A percentile compares a stretch with the other conserved stretches of the same genome.
phyloP scores from a whole-genome alignment of 2,113 vertebrate species.

The Forbesichthys papilliferus region DNA sequence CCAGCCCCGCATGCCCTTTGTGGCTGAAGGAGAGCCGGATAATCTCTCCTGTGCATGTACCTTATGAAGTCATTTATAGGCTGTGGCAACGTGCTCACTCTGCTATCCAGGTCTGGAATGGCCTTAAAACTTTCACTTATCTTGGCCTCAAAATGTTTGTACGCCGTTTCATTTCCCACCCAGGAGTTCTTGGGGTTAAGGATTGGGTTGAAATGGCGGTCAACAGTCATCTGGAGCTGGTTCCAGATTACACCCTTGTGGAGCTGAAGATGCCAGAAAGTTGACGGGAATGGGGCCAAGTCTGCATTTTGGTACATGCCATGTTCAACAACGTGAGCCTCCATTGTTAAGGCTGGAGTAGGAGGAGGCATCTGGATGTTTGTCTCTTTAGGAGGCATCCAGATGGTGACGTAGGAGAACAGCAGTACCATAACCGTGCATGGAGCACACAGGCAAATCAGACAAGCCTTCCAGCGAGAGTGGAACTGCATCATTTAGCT shows the following conservation, averaged over 20 bases:
- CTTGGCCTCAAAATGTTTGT: not conserved
- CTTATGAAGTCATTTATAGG: constrained; percentile 57
- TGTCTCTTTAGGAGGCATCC: not conserved
- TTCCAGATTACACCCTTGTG: constrained; percentile 61
- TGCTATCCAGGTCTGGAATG: not conserved
- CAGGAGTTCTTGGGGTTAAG: constrained; percentile 1
- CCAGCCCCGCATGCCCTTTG: constrained; percentile 45
- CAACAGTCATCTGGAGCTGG: constrained; percentile 50
- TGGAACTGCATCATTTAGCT: constrained; percentile 52
- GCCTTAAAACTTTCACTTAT: constrained; percentile 15
- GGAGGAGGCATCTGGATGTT: not conserved
- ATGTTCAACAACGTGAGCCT: constrained; percentile 23
- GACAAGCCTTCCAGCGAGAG: constrained; percentile 22
- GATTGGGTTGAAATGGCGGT: constrained; percentile 64
- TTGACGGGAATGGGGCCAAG: constrained; percentile 13
- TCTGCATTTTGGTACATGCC: not conserved
- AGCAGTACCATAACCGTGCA: constrained; percentile 53
- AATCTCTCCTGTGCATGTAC: constrained; percentile 68
- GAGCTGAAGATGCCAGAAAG: constrained; percentile 58
- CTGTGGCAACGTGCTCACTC: constrained; percentile 23
- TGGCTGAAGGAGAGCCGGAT: constrained; percentile 58
- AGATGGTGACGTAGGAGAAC: constrained; percentile 10
- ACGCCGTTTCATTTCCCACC: too few species aligned
- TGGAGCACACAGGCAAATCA: constrained; percentile 54
- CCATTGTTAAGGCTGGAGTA: too few species aligned